Conservation (phyloP, 2,797 vertebrate genomes). For the Notamacropus eugenii region DNA sequence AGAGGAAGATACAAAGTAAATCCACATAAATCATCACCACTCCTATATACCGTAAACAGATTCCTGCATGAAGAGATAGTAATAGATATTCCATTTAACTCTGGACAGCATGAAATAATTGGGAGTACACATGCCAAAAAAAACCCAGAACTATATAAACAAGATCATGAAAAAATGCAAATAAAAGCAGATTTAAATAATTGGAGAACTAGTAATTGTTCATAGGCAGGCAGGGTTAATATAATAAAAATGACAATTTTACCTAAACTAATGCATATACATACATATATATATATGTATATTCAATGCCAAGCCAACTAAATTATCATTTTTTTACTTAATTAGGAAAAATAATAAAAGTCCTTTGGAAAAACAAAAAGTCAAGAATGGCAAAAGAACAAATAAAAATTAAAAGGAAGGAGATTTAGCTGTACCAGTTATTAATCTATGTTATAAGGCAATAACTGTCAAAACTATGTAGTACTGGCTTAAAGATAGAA, state of each 20-base stretch:
- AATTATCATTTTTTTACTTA: background rate
- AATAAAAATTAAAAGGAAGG: background rate
- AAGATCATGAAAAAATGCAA: background rate
- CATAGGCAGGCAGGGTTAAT: background rate
- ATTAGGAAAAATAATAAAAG: background rate
- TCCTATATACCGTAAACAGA: background rate
- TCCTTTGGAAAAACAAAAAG: background rate
- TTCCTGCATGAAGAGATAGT: background rate
- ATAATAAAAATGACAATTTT: background rate
- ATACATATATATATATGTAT: background rate
- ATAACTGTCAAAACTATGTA: background rate
- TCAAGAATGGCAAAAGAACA: background rate
- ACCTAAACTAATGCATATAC: background rate
- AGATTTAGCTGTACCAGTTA: background rate
- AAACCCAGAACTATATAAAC: background rate
- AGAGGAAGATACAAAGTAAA: background rate
- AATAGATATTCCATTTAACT: background rate
- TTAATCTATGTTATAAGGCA: background rate
- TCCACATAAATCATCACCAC: background rate
- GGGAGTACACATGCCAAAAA: background rate
- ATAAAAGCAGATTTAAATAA: background rate
- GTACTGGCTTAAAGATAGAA: background rate
- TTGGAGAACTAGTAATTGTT: background rate
- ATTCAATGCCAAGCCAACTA: background rate
- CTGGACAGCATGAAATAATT: background rate